Evolutionary conservation across 1,140 invertebrate genomes (phyloP).

Genomic region (Piezodorus guildinii): DNA sequence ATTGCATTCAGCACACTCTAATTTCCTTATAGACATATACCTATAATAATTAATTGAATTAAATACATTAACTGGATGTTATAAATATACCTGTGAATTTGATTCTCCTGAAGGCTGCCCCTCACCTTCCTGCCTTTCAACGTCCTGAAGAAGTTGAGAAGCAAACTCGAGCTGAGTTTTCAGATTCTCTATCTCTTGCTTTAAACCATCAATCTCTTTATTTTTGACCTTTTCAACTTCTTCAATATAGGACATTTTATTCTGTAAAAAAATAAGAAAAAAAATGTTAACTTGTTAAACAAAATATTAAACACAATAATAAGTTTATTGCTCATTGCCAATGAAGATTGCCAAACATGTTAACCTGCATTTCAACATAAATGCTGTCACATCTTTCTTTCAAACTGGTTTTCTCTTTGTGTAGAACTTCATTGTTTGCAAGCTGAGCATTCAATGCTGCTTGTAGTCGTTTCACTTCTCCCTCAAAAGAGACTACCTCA

Average conservation of each 20-base stretch:
- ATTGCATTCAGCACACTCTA: no score
- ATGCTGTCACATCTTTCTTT: background rate
- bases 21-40: no score
- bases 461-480: conserved; percentile 26
- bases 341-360: background rate
- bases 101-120: conserved; percentile 23
- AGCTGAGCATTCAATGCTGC: conserved; percentile 11
- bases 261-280: background rate
- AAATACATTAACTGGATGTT: no score
- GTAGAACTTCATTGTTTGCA: conserved; percentile 19
- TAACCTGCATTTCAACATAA: conserved; percentile 2
- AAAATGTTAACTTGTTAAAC: background rate
- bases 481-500: conserved; percentile 24
- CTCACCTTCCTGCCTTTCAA: conserved; percentile 28
- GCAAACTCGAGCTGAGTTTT: conserved; percentile 28
- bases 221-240: background rate
- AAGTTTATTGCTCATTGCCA: no score
- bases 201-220: conserved; percentile 17
- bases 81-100: background rate
- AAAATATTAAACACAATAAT: background rate
- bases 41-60: no score
- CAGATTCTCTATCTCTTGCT: conserved; percentile 25
- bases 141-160: conserved; percentile 27
- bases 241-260: background rate
- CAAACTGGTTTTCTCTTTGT: conserved; percentile 7